Percentiles rank a stretch among this genome's conserved stretches.
phyloP scores from a whole-genome alignment of 2,113 vertebrate species.

The Calypte anna region DNA sequence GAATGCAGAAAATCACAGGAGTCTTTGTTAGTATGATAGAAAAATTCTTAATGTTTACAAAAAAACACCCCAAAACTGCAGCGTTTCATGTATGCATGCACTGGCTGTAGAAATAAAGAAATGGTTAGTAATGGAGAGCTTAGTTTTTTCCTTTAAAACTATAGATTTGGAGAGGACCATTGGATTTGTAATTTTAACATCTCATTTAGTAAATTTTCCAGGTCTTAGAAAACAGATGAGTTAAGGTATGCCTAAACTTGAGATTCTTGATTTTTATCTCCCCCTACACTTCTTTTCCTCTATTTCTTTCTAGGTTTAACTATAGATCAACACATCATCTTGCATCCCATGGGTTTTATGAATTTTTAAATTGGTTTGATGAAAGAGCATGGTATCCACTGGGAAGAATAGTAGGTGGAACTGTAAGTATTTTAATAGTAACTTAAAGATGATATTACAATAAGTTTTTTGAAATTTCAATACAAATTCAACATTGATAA shows the following conservation, averaged over 20 bases:
- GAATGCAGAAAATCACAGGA: neutral
- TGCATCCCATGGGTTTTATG: slow-evolving; percentile 97
- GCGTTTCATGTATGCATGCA: neutral
- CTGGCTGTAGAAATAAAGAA: neutral
- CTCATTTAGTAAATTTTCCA: neutral
- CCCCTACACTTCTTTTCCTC: neutral
- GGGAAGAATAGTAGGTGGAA: slow-evolving; percentile 98
- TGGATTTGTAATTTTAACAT: neutral
- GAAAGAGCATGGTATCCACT: slow-evolving; percentile 99
- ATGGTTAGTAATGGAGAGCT: neutral
- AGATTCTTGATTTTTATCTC: neutral
- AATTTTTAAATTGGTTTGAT: slow-evolving; percentile 99
- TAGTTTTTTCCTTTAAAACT: neutral
- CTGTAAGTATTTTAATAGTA: slow-evolving; percentile 84
- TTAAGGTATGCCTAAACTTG: neutral
- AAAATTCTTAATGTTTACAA: neutral
- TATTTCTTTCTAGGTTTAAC: slow-evolving; percentile 90
- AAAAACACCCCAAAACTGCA: neutral
- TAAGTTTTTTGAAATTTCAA: neutral
- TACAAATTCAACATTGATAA: neutral
- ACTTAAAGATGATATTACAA: neutral
- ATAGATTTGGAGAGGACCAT: neutral
- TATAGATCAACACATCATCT: slow-evolving; percentile 99
- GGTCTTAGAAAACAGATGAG: neutral
- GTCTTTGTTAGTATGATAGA: neutral